Conservation (phyloP, 1,140 invertebrate genomes). For the Drosophila sturtevanti region DNA sequence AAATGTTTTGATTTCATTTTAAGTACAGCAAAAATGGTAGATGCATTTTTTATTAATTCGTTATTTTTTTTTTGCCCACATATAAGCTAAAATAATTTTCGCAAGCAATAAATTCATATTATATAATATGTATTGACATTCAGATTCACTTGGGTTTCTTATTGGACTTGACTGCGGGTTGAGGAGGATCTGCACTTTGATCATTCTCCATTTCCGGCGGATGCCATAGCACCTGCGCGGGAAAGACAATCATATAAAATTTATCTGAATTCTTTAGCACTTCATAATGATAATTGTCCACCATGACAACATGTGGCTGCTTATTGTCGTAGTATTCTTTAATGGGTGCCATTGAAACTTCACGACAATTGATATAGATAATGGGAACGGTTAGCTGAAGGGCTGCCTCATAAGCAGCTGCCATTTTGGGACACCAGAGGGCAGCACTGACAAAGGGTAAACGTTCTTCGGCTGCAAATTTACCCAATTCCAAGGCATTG, state of each 20-base stretch:
- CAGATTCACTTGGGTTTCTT: background rate
- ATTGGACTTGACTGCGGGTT: background rate
- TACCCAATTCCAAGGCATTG: slow-evolving; percentile 26
- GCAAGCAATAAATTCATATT: too few relatives aligned
- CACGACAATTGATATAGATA: slow-evolving; percentile 51
- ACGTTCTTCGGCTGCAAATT: slow-evolving; percentile 25
- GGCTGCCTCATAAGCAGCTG: slow-evolving; percentile 50
- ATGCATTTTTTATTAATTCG: too few relatives aligned
- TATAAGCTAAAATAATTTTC: too few relatives aligned
- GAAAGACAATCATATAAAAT: slow-evolving; percentile 34
- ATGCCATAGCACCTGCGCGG: slow-evolving; percentile 30
- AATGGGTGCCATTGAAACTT: slow-evolving; percentile 24
- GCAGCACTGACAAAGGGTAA: slow-evolving; percentile 39
- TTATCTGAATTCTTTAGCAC: background rate
- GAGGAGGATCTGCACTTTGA: background rate
- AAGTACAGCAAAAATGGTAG: too few relatives aligned
- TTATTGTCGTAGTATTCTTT: background rate
- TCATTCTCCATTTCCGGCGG: background rate
- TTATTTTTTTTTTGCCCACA: too few relatives aligned
- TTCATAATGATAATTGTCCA: slow-evolving; percentile 42
- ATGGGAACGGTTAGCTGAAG: slow-evolving; percentile 17
- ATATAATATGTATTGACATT: too few relatives aligned
- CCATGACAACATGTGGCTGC: slow-evolving; percentile 35
- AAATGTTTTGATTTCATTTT: too few relatives aligned
- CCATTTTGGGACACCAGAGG: slow-evolving; percentile 51